phyloP scores from a whole-genome alignment of 2,888 invertebrate species.

The Andricus quercusramuli region DNA sequence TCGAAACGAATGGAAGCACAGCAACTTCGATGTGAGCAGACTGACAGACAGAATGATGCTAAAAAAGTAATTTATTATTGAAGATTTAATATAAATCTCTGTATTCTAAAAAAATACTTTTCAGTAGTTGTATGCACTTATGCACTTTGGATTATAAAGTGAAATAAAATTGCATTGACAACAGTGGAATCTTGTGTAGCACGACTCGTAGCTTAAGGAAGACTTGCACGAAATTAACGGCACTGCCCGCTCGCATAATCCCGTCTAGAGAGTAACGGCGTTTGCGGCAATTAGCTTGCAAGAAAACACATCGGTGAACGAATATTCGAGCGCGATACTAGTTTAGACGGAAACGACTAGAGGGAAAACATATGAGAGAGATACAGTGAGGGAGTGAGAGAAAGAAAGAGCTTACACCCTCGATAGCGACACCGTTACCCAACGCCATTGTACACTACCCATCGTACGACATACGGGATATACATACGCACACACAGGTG shows the following conservation, averaged over 20 bases:
- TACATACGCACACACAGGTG: constrained; percentile 50
- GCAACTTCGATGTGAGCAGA: no score
- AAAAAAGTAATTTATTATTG: no score
- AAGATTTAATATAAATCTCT: not conserved
- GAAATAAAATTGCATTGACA: constrained; percentile 27
- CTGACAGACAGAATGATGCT: no score
- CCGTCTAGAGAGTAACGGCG: constrained; percentile 68
- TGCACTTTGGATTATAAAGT: constrained; percentile 6
- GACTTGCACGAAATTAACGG: constrained; percentile 67
- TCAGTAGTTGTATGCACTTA: not conserved
- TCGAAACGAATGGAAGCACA: no score
- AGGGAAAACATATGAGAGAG: constrained; percentile 49
- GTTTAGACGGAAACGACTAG: constrained; percentile 45
- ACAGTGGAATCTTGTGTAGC: constrained; percentile 25
- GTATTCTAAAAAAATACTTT: not conserved
- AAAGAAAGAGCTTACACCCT: constrained; percentile 45
- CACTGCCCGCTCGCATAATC: constrained; percentile 68
- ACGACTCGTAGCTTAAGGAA: constrained; percentile 43
- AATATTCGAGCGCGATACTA: constrained; percentile 61
- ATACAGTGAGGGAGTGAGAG: constrained; percentile 41
- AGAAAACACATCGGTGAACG: constrained; percentile 66
- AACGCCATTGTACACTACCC: constrained; percentile 60
- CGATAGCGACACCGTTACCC: constrained; percentile 62
- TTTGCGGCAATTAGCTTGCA: constrained; percentile 73
- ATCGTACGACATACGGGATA: constrained; percentile 59